These are phyloP conservation scores for Apocrypta bakeri DNA, from an alignment of 1,140 invertebrate species.

Conservation along the genomic window DNA sequence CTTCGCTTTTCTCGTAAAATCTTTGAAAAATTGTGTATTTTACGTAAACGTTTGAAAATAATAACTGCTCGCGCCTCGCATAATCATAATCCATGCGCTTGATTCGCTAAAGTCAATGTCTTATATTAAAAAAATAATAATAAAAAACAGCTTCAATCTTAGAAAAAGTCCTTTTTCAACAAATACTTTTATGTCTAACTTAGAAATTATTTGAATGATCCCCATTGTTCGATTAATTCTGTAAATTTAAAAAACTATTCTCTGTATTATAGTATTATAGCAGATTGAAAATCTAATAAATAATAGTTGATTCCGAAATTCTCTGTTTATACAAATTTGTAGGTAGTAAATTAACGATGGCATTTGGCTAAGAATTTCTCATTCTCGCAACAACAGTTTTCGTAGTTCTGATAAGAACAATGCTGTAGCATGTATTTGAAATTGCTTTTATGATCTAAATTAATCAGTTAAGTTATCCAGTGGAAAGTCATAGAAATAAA, in stretches of 20 bases:
- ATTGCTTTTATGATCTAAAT: too few relatives aligned
- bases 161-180: background rate
- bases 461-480: too few relatives aligned
- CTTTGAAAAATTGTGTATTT: slow-evolving; percentile 4
- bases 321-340: slow-evolving; percentile 6
- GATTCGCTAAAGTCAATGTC: slow-evolving; percentile 1
- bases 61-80: slow-evolving; percentile 12
- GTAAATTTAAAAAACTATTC: background rate
- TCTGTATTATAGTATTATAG: slow-evolving; percentile 24
- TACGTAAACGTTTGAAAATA: background rate
- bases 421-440: too few relatives aligned
- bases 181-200: background rate
- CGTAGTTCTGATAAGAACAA: too few relatives aligned
- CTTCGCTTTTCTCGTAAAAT: slow-evolving; percentile 29
- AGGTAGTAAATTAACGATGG: slow-evolving; percentile 9
- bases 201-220: background rate
- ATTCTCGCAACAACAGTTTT: background rate
- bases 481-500: background rate
- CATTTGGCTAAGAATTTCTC: slow-evolving; percentile 14
- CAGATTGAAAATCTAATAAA: background rate
- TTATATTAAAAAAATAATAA: slow-evolving; percentile 8
- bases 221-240: slow-evolving; percentile 48
- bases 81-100: slow-evolving; percentile 27
- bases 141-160: background rate
- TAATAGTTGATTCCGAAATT: slow-evolving; percentile 10